Base-by-base conservation (phyloP, 2,113 vertebrate species). In the Struthio camelus region DNA sequence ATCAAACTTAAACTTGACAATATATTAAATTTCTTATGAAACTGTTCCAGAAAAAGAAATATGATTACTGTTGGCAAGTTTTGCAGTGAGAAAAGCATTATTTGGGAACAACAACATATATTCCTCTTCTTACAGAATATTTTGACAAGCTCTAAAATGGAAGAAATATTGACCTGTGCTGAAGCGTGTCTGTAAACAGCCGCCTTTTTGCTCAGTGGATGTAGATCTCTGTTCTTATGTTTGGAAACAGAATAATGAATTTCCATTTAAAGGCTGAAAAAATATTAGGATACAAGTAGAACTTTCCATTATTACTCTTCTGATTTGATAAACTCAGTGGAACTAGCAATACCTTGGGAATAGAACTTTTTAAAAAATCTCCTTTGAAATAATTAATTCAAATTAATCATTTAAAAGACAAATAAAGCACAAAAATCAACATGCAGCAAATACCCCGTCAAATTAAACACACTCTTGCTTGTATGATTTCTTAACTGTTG, bases 161-260 rank as follows among this genome's bases (percentile, higher is more conserved):
- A 44, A 48, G 38, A 44, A 97, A 65, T 80, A 83, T 91, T 90
- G 83, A 89, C 61, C 2, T 14, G 19, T 50, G 72, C 20, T 77
- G 84, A 72, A 59, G 92, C 17, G 64, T 80, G 85, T 77, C 90
- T 87, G 87, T 42, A 59, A 85, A 91, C 73, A 84, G 81, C 80
- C 79, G 54, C 10, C 85, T 56, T 40, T 64, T 0, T 0, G 72
- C 86, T 66, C 71, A 3, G 22, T 5, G 5, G 67, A 48, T 36
- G 48, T 32, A 64, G 76, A 32, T 80, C n/a, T 28, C 24, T 5
- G 11, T 86, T 36, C 64, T 80, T 50, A 77, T 54, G 48, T 61
- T 69, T 53, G 44, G 59, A 86, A 86, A 20, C 14, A 64, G 59
- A 75, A 58, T 61, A 28, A 70, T 7, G 40, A 70, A 83, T 88